phyloP scores from a whole-genome alignment of 2,113 vertebrate species.

The Lates calcarifer region DNA sequence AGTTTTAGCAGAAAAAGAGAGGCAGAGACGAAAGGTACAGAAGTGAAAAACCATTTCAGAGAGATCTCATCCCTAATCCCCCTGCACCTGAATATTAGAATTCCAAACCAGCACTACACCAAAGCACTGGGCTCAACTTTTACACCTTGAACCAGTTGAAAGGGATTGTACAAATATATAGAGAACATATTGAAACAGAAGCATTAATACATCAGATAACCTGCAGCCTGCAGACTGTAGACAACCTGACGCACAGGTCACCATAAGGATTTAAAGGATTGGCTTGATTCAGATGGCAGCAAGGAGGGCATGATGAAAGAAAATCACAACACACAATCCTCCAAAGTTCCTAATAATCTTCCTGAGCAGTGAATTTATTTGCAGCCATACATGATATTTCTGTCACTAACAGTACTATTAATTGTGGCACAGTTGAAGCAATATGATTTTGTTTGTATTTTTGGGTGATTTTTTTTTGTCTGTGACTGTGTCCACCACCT shows the following conservation, averaged over 20 bases:
- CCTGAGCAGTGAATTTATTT: slow-evolving; percentile 9
- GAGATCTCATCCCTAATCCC: slow-evolving; percentile 46
- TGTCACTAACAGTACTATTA: not conserved
- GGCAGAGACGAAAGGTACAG: slow-evolving; percentile 13
- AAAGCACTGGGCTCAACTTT: slow-evolving; percentile 24
- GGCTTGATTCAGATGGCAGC: slow-evolving; percentile 1
- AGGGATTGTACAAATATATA: slow-evolving; percentile 11
- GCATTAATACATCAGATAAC: not conserved
- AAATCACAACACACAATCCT: not conserved
- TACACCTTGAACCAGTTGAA: slow-evolving; percentile 22
- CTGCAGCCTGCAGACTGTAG: slow-evolving; percentile 5
- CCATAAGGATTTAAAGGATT: slow-evolving; percentile 3
- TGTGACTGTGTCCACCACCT: not conserved
- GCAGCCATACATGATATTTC: not conserved
- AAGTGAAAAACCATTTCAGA: slow-evolving; percentile 48
- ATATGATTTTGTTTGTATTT: not conserved
- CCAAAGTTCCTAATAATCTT: not conserved
- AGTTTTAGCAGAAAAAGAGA: slow-evolving; percentile 19
- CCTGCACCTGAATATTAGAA: slow-evolving; percentile 40
- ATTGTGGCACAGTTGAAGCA: not conserved
- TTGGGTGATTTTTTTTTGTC: too few relatives aligned
- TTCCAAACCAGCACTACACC: slow-evolving; percentile 20
- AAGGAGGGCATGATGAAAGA: not conserved
- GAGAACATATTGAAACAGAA: slow-evolving; percentile 10
- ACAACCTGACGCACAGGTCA: not conserved